Evolutionary conservation across 2,797 vertebrate genomes (phyloP).

Genomic region (Muscicapa comitata): DNA sequence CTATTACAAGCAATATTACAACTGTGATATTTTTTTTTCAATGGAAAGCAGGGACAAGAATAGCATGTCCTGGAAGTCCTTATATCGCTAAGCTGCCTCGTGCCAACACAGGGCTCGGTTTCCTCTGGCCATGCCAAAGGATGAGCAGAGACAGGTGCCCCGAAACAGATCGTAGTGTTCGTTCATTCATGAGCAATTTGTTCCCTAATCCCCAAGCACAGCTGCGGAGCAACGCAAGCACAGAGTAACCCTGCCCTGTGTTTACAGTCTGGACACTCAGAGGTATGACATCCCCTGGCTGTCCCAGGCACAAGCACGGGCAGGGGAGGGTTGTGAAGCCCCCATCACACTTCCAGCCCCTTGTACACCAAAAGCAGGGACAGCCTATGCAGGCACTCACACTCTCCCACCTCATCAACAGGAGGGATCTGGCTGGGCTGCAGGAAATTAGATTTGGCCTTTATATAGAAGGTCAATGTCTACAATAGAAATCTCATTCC

Average conservation of each 20-base stretch:
- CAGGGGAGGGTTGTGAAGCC: background rate
- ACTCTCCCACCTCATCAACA: accelerated
- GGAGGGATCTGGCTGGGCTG: background rate
- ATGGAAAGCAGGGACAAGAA: conserved; percentile 11
- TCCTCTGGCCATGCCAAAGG: background rate
- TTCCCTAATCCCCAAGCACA: background rate
- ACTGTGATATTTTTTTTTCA: background rate
- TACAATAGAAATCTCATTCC: background rate
- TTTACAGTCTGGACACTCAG: background rate
- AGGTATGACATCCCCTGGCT: background rate
- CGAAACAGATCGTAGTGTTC: background rate
- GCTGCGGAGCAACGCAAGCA: background rate
- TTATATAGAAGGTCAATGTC: background rate
- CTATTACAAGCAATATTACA: background rate
- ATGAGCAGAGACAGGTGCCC: conserved; percentile 9
- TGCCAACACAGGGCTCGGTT: background rate
- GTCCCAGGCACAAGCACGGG: background rate
- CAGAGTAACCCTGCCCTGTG: conserved; percentile 1
- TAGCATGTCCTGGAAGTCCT: conserved; percentile 18
- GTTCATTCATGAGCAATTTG: conserved; percentile 50
- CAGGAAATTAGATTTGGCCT: background rate
- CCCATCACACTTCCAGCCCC: background rate
- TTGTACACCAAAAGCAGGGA: accelerated
- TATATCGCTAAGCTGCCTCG: background rate
- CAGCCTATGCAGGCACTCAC: accelerated